Evolutionary conservation across 2,888 invertebrate genomes (phyloP), one percentile per base, ranked within the genome.

Genomic region (Andricus quercusramuli): DNA sequence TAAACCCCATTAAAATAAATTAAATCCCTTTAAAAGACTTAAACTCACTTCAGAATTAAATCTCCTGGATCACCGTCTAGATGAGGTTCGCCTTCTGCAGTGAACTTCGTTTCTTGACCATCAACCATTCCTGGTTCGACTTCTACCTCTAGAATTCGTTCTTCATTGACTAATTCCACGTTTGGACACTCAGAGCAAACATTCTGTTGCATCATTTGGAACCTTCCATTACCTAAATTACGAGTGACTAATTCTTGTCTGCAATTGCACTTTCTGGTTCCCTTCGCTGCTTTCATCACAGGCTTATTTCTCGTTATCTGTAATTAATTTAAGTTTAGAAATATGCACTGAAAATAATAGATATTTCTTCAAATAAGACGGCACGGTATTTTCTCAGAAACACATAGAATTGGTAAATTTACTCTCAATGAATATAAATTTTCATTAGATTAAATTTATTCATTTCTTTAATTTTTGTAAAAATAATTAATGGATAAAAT

Each of bases 171-270:
- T 90, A 99, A 94, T 92, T 97, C 98, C 8, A 99, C 97, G 94
- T 99, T 99, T 2, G 99, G 99, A 93, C 99, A 99, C 91, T 99
- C 99, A 92, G 99, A 99, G 93, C 99, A 99, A 1, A 99, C 98
- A 81, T 96, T 95, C 92, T 97, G 97, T 92, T 99, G 99, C 93
- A 97, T 98, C 99, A 99, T 99, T 94, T 99, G 99, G 94, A 99
- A 99, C 77, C 99, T 94, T 0, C 99, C 99, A 0, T 98, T 98
- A 0, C 99, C 99, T 86, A 99, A 94, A 92, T 98, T 99, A 79
- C 98, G 95, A 0, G 99, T 99, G 1, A 99, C 98, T 98, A 99
- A 98, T 94, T 99, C 99, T 93, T 99, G 99, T 37, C 99, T 94
- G 92, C 99, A 99, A 93, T 99, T 99, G 93, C 99, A 99, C 91